phyloP scores from a whole-genome alignment of 2,797 vertebrate species.

The Knipowitschia caucasica region DNA sequence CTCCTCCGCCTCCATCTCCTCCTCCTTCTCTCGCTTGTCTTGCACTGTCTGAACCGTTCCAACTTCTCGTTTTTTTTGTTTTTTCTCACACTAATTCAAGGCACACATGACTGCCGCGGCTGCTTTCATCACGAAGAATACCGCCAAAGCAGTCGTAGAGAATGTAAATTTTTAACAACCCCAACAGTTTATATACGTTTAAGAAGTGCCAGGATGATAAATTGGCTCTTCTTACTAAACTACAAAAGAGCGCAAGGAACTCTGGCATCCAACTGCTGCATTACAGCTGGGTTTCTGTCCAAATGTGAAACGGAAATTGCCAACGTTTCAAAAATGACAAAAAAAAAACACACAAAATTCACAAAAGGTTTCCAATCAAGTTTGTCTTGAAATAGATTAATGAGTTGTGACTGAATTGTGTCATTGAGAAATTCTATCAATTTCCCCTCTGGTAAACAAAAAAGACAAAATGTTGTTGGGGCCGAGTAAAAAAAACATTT shows the following conservation, averaged over 20 bases:
- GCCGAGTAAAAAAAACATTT: too few species aligned
- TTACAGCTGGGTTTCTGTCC: background rate
- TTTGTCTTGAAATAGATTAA: background rate
- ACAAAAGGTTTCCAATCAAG: too few species aligned
- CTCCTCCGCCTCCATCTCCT: constrained; percentile 36
- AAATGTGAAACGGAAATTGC: background rate
- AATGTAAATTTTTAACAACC: constrained; percentile 51
- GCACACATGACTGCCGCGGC: constrained; percentile 46
- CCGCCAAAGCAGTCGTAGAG: constrained; percentile 42
- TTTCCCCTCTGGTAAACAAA: too few species aligned
- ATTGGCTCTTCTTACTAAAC: constrained; percentile 42
- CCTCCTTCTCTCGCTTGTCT: constrained; percentile 19
- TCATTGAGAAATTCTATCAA: too few species aligned
- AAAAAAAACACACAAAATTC: too few species aligned
- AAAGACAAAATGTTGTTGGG: too few species aligned
- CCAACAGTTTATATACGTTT: constrained; percentile 46
- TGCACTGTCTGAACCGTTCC: constrained; percentile 25
- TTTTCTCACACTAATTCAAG: constrained; percentile 49
- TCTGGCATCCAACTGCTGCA: constrained; percentile 33
- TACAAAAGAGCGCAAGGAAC: constrained; percentile 19
- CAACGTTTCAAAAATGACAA: background rate
- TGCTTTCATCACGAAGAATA: constrained; percentile 44
- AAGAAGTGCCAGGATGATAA: constrained; percentile 43
- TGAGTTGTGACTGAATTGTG: too few species aligned
- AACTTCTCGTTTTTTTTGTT: constrained; percentile 42